These are phyloP conservation scores for Drosophila mayri DNA, from an alignment of 1,140 invertebrate genomes.

Conservation along the genomic window DNA sequence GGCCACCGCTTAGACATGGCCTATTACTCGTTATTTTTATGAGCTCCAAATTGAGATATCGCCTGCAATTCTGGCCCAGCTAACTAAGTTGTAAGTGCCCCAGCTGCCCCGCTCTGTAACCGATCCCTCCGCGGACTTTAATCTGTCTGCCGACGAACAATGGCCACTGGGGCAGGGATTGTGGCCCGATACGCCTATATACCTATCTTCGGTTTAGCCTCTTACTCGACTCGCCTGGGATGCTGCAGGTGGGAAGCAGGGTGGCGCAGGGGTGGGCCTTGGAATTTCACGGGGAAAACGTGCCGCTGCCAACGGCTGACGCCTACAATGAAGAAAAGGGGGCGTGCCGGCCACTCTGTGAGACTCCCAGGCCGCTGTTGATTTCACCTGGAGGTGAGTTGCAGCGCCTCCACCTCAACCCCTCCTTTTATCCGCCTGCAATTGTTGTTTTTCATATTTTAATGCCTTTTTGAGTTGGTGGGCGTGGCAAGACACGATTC, in stretches of 20 bases:
- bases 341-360: slow-evolving; percentile 50
- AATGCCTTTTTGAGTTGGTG: slow-evolving; percentile 79
- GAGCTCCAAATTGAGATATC: slow-evolving; percentile 78
- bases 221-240: slow-evolving; percentile 24
- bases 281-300: slow-evolving; percentile 78
- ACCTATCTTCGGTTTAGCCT: slow-evolving; percentile 51
- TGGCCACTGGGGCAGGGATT: slow-evolving; percentile 25
- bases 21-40: slow-evolving; percentile 58
- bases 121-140: slow-evolving; percentile 35
- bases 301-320: slow-evolving; percentile 69
- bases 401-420: slow-evolving; percentile 7
- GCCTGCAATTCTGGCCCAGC: slow-evolving; percentile 47
- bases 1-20: slow-evolving; percentile 18
- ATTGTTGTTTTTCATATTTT: slow-evolving; percentile 83
- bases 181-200: slow-evolving; percentile 35
- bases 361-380: slow-evolving; percentile 62
- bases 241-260: slow-evolving; percentile 24
- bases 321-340: slow-evolving; percentile 54
- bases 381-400: slow-evolving; percentile 68
- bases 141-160: slow-evolving; percentile 34
- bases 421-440: slow-evolving; percentile 24
- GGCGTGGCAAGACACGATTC: slow-evolving; percentile 80
- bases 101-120: slow-evolving; percentile 18
- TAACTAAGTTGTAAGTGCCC: slow-evolving; percentile 68
- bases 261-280: slow-evolving; percentile 19